Evolutionary conservation across 2,888 invertebrate genomes (phyloP), one percentile per base, ranked within the genome.

Genomic region (Chirona hameri): DNA sequence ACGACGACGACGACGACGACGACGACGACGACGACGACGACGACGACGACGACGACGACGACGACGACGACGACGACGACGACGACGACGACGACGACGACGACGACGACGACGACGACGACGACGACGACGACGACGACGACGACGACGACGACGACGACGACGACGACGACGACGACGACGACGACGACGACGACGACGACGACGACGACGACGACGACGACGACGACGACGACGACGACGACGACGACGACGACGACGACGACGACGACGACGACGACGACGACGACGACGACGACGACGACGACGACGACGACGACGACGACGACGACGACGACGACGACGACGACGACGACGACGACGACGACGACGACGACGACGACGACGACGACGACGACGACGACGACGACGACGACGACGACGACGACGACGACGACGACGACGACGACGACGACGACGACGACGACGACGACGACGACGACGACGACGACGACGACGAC

Each of bases 1-100:
- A 65, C n/a, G 65, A 65, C n/a, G 65, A 65, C n/a, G 65, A 65
- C n/a, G 65, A 65, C n/a, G 65, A 65, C n/a, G 65, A 65, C n/a
- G 65, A 65, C n/a, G 65, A 65, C n/a, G 65, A 65, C n/a, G 65
- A 65, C n/a, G 65, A 65, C n/a, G 65, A 65, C 65, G 65, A 65
- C n/a, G 65, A 65, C n/a, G 65, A 65, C n/a, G 65, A 65, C n/a
- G 65, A 65, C n/a, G 65, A 65, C n/a, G 65, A 65, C n/a, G 65
- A 65, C n/a, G 65, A 65, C n/a, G 65, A 65, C n/a, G 65, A 65
- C n/a, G 65, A 65, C n/a, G 65, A 65, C n/a, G 65, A 65, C n/a
- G 65, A 65, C n/a, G 65, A 65, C n/a, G 65, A 65, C n/a, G 65
- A 65, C 65, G 65, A 65, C n/a, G 65, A 65, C n/a, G 65, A 65